Percentiles rank a stretch among this genome's conserved stretches.
Evolutionary conservation across 2,113 vertebrate species (phyloP).

Genomic region (Poecile atricapillus): DNA sequence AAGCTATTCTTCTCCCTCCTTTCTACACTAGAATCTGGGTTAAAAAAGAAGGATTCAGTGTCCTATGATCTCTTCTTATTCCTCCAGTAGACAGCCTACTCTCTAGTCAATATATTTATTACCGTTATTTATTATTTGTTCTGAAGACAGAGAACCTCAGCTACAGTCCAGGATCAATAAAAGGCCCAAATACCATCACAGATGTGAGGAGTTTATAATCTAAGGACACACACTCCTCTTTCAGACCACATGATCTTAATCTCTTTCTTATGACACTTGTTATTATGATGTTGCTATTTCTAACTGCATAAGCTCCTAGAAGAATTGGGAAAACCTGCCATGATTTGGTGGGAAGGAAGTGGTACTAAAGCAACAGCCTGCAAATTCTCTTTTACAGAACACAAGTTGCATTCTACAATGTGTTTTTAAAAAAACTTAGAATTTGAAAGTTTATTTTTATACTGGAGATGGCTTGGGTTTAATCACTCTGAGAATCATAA

Average conservation of each 20-base stretch:
- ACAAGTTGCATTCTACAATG: fast-evolving
- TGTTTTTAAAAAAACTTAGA: not conserved
- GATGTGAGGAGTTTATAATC: not conserved
- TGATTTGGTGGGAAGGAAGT: not conserved
- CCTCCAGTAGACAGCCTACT: not conserved
- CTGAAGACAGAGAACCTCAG: not conserved
- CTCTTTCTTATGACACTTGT: not conserved
- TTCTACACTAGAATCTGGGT: not conserved
- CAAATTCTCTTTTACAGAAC: not conserved
- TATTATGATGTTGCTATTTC: not conserved
- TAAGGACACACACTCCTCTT: fast-evolving
- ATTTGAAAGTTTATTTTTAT: not conserved
- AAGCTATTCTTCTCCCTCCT: not conserved
- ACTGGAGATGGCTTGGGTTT: not conserved
- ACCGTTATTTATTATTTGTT: constrained; percentile 8
- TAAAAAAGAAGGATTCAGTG: not conserved
- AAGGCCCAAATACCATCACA: not conserved
- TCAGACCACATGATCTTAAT: not conserved
- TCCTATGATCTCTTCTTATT: not conserved
- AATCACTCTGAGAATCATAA: not conserved
- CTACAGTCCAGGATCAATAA: not conserved
- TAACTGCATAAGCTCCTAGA: not conserved
- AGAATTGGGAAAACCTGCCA: not conserved
- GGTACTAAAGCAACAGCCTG: not conserved
- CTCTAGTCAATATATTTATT: not conserved